Evolutionary conservation across 2,797 vertebrate genomes (phyloP).

Genomic region (Poecilia gillii): DNA sequence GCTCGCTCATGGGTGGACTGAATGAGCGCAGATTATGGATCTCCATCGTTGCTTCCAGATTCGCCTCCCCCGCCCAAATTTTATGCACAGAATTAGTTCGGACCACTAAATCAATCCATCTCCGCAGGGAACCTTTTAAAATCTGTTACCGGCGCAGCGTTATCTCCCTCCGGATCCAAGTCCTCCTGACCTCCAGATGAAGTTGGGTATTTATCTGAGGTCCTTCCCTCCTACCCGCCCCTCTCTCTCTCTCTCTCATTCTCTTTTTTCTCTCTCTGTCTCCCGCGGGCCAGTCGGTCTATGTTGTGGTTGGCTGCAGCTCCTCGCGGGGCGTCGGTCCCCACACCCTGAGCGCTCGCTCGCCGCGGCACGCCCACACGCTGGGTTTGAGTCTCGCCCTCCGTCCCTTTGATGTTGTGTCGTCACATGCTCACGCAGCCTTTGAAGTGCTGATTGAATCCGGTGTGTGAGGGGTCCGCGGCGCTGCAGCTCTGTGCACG

Average conservation of each 20-base stretch:
- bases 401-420: conserved; percentile 60
- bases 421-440: conserved; percentile 44
- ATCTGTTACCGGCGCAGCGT: background rate
- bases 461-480: conserved; percentile 15
- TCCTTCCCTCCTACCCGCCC: conserved; percentile 20
- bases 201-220: conserved; percentile 66
- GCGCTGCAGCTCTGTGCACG: conserved; percentile 17
- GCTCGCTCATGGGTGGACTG: conserved; percentile 9
- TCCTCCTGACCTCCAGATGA: conserved; percentile 36
- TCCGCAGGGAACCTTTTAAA: conserved; percentile 1
- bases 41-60: conserved; percentile 46
- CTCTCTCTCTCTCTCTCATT: conserved; percentile 38
- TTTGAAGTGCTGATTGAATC: conserved; percentile 60
- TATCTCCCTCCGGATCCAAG: conserved; percentile 26
- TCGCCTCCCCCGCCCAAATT: background rate
- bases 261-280: conserved; percentile 47
- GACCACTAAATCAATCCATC: background rate
- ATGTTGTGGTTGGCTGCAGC: conserved; percentile 69
- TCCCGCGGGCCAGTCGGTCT: conserved; percentile 75
- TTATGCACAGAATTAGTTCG: conserved; percentile 10
- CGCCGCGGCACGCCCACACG: conserved; percentile 52
- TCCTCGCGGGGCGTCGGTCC: conserved; percentile 72
- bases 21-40: conserved; percentile 6
- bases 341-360: conserved; percentile 44
- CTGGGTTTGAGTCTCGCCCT: conserved; percentile 19